Evolutionary conservation across 2,113 vertebrate genomes (phyloP), one percentile per base, ranked within the genome.

Genomic region (Cavia porcellus): DNA sequence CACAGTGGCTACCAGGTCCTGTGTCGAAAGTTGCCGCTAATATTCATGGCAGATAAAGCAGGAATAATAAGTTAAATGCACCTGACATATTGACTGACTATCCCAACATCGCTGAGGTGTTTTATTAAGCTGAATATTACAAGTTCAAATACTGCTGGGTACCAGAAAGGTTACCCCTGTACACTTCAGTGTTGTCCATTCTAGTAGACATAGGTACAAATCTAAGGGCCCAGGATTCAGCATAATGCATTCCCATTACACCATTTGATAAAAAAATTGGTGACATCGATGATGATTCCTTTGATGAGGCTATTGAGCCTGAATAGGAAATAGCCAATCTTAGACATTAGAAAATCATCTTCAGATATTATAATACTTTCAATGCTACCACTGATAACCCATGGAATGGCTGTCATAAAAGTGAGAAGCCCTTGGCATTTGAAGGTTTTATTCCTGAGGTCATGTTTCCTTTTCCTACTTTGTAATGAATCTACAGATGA

Each of bases 401-500:
- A 84, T 8, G 91, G 11, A 80, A 95, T 93, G 28, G 3, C 38
- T 90, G 32, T 17, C 82, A 87, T 95, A 94, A 86, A 94, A 93
- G 24, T 28, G 22, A 75, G 32, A 75, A 59, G 30, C 28, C 17
- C 28, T 94, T 91, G 42, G 4, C 82, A 15, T 85, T 55, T 94
- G 62, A 93, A 79, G 38, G 35, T 90, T 92, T 75, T 96, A 92
- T 89, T 35, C 55, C 50, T 91, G 22, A 92, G 13, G 97, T 94
- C 89, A 89, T 90, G 2, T 84, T 96, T 91, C 24, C 20, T 70
- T 94, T 68, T 57, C 15, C 15, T 86, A 86, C 22, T 88, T 28
- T 47, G 35, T 70, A 57, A 62, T 81, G 82, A 28, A 82, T 52
- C 45, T 89, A 1, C 84, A 94, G 72, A 68, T 96, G 28, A 68